Percentiles rank a stretch among this genome's conserved stretches.
Conservation (phyloP, 2,113 vertebrate genomes). For the Taxidea taxus region DNA sequence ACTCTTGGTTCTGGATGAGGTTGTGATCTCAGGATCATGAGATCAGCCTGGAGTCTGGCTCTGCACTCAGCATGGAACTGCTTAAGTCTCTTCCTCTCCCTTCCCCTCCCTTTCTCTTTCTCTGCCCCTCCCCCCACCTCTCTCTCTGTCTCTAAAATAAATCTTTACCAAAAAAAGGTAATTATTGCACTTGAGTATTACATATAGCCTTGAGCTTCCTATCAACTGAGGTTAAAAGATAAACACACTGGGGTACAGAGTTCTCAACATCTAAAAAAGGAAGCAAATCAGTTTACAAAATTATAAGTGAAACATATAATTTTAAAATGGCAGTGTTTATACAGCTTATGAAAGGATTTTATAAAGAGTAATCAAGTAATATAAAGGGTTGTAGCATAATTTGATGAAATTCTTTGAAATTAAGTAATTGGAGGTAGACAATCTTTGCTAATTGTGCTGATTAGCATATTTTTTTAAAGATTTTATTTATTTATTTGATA, state of each 20-base stretch:
- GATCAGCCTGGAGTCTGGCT: not conserved
- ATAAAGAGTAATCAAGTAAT: slow-evolving; percentile 29
- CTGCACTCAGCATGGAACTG: not conserved
- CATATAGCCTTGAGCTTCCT: slow-evolving; percentile 9
- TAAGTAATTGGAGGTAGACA: slow-evolving; percentile 5
- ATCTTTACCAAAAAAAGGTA: not conserved
- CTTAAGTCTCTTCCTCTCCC: not conserved
- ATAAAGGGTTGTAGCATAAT: slow-evolving; percentile 13
- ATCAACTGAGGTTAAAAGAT: slow-evolving; percentile 45
- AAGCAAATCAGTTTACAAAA: slow-evolving; percentile 29
- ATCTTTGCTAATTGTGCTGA: slow-evolving; percentile 37
- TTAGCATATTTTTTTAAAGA: no score
- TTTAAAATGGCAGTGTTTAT: slow-evolving; percentile 53
- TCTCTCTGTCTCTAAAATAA: not conserved
- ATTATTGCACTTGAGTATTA: slow-evolving; percentile 29
- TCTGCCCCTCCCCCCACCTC: not conserved
- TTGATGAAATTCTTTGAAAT: slow-evolving; percentile 47
- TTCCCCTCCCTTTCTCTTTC: not conserved
- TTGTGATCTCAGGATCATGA: not conserved
- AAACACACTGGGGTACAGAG: not conserved
- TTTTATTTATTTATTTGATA: no score
- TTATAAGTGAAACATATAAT: slow-evolving; percentile 12
- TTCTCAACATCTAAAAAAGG: slow-evolving; percentile 15
- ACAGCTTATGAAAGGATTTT: slow-evolving; percentile 20
- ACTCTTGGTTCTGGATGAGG: not conserved